Evolutionary conservation across 2,888 invertebrate species (phyloP), one percentile per base, ranked within the genome.

Genomic region (Patella depressa): DNA sequence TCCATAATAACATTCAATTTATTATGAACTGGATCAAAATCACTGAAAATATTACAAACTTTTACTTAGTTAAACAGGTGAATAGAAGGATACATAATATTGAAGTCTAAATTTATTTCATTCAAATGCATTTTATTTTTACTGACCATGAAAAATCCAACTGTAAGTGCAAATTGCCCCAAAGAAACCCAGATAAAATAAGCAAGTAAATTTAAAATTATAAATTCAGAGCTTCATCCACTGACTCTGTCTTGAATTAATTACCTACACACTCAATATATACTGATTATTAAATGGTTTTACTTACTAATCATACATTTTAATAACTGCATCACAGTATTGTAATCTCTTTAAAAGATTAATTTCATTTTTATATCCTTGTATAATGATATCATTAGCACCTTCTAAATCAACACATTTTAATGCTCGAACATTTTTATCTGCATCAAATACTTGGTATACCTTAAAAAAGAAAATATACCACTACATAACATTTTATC

Each of bases 341-440:
- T 97, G 97, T 59, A 98, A 93, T 86, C 95, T 94, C 65, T 95
- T 92, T 80, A 99, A 93, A 85, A 98, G 93, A 78, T 95, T 93
- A 72, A 98, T 96, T 93, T 99, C 99, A 88, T 98, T 97, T 82
- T 96, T 93, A 91, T 96, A 98, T 54, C 96, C 96, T 83, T 95
- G 93, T 0, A 95, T 94, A 53, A 95, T 93, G 15, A 94, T 93
- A 74, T 94, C 93, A 90, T 97, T 96, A 2, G 87, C 86, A 73
- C 86, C 94, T 29, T 94, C 94, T 74, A 98, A 92, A 91, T 96
- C 94, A 0, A 98, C 98, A 87, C 95, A 94, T 93, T 98, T 96
- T 71, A 97, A 94, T 0, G 97, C 97, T 84, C 94, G 93, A 80
- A 95, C 93, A 71, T 92, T 85, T 81, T 93, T 92, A 0, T 92